These are phyloP conservation scores for Andrena fulva DNA, from an alignment of 2,888 invertebrate species.

Conservation along the genomic window DNA sequence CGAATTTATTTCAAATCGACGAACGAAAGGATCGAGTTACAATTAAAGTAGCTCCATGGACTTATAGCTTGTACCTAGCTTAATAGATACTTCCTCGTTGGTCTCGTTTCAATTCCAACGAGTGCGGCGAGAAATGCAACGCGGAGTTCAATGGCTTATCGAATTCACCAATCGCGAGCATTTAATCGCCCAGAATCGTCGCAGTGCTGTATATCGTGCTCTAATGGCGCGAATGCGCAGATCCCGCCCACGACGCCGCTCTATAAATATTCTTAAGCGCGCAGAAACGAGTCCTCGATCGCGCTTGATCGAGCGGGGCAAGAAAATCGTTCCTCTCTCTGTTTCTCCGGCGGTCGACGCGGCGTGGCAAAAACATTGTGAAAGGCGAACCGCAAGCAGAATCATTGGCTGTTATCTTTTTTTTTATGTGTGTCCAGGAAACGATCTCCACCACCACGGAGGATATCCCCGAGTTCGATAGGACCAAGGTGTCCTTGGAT, in stretches of 20 bases:
- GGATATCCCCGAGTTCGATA: constrained; percentile 85
- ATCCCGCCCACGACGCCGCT: not conserved
- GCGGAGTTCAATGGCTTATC: not conserved
- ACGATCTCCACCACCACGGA: constrained; percentile 83
- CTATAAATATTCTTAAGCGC: not conserved
- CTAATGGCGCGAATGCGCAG: constrained; percentile 11
- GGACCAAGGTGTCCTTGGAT: constrained; percentile 87
- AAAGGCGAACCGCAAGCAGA: constrained; percentile 1
- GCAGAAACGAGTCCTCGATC: constrained; percentile 10
- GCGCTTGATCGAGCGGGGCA: not conserved
- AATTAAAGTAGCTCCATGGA: too few species aligned
- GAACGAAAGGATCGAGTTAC: not conserved
- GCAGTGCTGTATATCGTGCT: not conserved
- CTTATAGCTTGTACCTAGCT: too few species aligned
- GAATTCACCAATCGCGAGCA: not conserved
- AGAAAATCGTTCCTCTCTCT: not conserved
- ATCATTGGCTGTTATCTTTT: constrained; percentile 25
- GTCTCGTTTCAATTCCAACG: not conserved
- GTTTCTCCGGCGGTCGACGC: not conserved
- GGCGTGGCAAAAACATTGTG: constrained; percentile 4
- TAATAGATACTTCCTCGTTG: too few species aligned
- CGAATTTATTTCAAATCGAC: not conserved
- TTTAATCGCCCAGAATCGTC: not conserved
- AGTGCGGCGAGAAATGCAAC: not conserved
- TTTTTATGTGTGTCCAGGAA: constrained; percentile 66